These are phyloP conservation scores for Candoia aspera DNA, from an alignment of 2,113 vertebrate species.

Conservation along the genomic window DNA sequence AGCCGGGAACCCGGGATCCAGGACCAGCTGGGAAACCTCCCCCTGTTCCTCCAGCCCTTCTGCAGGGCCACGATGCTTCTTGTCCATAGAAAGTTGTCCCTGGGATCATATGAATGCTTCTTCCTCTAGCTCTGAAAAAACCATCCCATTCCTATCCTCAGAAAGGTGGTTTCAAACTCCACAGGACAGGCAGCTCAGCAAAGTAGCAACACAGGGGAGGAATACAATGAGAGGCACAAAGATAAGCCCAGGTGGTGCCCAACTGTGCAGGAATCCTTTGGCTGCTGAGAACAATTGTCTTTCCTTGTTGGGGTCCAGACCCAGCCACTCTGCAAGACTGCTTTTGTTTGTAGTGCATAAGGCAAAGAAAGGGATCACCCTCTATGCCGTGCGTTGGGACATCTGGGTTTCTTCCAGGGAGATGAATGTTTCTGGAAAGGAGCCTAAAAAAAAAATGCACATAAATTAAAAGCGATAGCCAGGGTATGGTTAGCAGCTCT, in stretches of 20 bases:
- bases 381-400: constrained; percentile 28
- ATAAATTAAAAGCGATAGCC: neutral
- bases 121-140: neutral
- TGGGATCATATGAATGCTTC: neutral
- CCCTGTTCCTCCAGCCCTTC: neutral
- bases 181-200: neutral
- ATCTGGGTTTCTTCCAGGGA: neutral
- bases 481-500: neutral
- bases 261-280: neutral
- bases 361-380: neutral
- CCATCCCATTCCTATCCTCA: neutral
- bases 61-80: fast-evolving
- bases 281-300: neutral
- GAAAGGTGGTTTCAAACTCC: neutral
- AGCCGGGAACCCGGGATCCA: neutral
- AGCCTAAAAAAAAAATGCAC: constrained; percentile 48
- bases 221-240: fast-evolving
- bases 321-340: neutral
- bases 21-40: neutral
- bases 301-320: fast-evolving
- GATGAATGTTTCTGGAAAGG: neutral
- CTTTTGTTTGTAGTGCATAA: neutral
- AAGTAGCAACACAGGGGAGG: neutral
- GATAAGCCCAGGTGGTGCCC: neutral
- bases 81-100: neutral